Evolutionary conservation across 2,888 invertebrate species (phyloP).

Genomic region (Lithophane semibrunnea): DNA sequence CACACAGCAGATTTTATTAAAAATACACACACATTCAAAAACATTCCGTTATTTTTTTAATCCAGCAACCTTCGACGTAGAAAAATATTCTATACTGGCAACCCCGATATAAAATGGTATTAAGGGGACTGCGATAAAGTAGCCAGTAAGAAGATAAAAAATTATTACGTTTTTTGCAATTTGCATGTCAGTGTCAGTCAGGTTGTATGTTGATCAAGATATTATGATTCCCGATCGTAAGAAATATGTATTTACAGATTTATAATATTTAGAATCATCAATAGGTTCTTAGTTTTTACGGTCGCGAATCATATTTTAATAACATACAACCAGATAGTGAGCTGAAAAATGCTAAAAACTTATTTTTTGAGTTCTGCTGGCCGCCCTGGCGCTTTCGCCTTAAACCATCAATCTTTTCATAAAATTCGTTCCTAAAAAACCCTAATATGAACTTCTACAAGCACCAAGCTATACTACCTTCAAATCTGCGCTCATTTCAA

Average conservation of each 20-base stretch:
- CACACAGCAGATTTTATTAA: slow-evolving; percentile 24
- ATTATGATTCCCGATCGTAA: not conserved
- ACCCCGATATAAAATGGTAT: not conserved
- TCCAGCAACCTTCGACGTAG: slow-evolving; percentile 18
- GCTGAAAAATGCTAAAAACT: not conserved
- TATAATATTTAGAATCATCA: not conserved
- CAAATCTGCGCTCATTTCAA: slow-evolving; percentile 48
- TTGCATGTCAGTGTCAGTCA: too few species aligned
- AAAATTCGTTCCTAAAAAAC: slow-evolving; percentile 49
- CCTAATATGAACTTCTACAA: slow-evolving; percentile 69
- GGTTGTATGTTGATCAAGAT: not conserved
- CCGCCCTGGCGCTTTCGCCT: not conserved
- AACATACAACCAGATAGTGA: not conserved
- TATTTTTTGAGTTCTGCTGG: not conserved
- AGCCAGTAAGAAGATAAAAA: not conserved
- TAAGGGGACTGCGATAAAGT: not conserved
- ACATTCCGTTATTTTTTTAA: slow-evolving; percentile 13
- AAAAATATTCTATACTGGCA: slow-evolving; percentile 41
- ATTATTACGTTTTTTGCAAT: not conserved
- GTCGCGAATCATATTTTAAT: not conserved
- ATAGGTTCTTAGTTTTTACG: not conserved
- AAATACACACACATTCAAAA: slow-evolving; percentile 33
- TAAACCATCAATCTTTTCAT: slow-evolving; percentile 23
- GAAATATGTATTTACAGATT: not conserved
- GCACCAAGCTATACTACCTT: slow-evolving; percentile 78